These are phyloP conservation scores for Thripadectes ignobilis DNA, from an alignment of 2,797 vertebrate genomes.

Conservation along the genomic window DNA sequence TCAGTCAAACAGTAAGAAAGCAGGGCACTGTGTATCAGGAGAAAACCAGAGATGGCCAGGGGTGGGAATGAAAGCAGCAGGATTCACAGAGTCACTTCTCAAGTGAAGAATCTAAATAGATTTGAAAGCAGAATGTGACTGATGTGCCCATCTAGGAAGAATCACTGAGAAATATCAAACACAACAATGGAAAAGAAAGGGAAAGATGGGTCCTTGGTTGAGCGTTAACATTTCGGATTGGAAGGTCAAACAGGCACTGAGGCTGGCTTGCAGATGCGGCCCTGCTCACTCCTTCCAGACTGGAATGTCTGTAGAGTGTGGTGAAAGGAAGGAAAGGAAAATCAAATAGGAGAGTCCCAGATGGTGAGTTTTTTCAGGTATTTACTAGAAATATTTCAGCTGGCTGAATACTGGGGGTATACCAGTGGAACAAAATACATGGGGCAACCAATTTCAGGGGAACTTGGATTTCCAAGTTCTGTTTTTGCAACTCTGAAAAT, in stretches of 20 bases:
- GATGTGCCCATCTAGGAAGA: not conserved
- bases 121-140: conserved; percentile 10
- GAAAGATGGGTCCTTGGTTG: not conserved
- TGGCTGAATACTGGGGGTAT: not conserved
- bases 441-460: not conserved
- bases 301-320: not conserved
- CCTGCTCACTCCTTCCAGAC: not conserved
- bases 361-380: conserved; percentile 8
- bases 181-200: not conserved
- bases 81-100: not conserved
- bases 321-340: conserved; percentile 11
- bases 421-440: not conserved
- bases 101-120: not conserved
- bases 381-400: not conserved
- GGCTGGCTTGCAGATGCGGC: not conserved
- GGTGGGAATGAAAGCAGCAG: not conserved
- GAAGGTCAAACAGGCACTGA: not conserved
- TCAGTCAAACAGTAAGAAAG: not conserved
- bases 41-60: not conserved
- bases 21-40: not conserved
- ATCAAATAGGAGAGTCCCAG: conserved; percentile 1
- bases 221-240: not conserved
- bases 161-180: not conserved
- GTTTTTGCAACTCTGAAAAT: not conserved
- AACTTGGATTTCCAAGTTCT: not conserved